Evolutionary conservation across 2,113 vertebrate species (phyloP).

Genomic region (Coptodon bakossiorum): DNA sequence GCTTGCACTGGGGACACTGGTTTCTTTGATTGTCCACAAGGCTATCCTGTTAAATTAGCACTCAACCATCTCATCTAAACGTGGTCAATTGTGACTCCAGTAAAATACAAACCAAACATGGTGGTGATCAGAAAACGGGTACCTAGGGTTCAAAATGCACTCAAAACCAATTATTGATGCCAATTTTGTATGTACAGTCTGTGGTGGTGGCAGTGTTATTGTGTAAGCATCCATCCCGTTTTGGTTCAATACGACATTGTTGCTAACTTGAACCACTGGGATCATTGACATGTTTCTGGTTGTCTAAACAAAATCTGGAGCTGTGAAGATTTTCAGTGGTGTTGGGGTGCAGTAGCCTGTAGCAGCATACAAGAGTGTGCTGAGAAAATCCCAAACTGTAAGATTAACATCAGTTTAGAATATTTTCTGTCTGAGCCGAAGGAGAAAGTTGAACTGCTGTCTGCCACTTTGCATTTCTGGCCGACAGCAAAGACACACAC

Average conservation of each 20-base stretch:
- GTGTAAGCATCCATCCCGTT: not conserved
- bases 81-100: not conserved
- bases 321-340: not conserved
- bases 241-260: not conserved
- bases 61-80: not conserved
- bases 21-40: not conserved
- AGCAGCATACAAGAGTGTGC: too few relatives aligned
- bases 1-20: not conserved
- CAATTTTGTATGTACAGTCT: not conserved
- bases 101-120: not conserved
- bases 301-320: not conserved
- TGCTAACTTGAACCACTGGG: not conserved
- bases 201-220: not conserved
- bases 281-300: not conserved
- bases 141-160: not conserved
- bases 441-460: not conserved
- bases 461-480: constrained; percentile 15
- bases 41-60: not conserved
- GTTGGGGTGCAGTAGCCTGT: not conserved
- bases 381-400: not conserved
- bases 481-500: not conserved
- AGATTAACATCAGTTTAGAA: not conserved
- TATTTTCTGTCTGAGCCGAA: not conserved
- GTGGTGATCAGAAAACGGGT: not conserved
- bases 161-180: rapidly evolving